Evolutionary conservation across 2,113 vertebrate genomes (phyloP).

Genomic region (Poeciliopsis turrubarensis): DNA sequence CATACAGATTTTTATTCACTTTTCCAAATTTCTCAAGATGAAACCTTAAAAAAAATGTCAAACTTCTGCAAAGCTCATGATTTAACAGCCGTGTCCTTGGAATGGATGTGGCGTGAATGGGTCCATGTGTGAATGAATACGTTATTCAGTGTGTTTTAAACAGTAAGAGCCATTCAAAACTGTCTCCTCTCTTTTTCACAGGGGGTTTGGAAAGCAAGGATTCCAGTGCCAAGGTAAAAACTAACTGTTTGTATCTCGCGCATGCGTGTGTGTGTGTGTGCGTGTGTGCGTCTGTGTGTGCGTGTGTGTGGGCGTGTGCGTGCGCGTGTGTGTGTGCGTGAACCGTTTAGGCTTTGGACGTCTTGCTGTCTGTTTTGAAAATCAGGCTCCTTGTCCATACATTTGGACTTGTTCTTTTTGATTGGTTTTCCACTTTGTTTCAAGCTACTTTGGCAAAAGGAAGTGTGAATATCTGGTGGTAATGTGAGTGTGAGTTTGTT

Average conservation of each 20-base stretch:
- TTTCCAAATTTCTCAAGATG: too few species aligned
- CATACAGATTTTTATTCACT: neutral
- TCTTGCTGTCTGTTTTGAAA: neutral
- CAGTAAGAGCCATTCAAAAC: slow-evolving; percentile 13
- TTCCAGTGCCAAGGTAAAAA: slow-evolving; percentile 87
- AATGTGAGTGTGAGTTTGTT: neutral
- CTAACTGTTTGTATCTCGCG: neutral
- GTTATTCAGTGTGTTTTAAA: slow-evolving; percentile 1
- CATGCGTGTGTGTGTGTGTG: neutral
- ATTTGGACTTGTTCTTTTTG: neutral
- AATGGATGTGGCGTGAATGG: neutral
- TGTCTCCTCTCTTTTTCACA: slow-evolving; percentile 59
- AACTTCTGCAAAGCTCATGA: neutral
- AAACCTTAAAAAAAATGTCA: neutral
- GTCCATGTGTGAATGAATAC: neutral
- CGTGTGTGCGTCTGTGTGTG: neutral
- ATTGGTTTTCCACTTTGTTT: neutral
- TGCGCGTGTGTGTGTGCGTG: neutral
- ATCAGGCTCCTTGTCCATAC: neutral
- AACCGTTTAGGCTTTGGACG: neutral
- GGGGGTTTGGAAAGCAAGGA: slow-evolving; percentile 87
- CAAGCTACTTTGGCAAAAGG: neutral
- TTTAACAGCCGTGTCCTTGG: neutral
- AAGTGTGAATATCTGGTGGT: neutral
- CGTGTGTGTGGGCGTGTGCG: slow-evolving; percentile 1